Percentiles rank a stretch among this genome's conserved stretches.
phyloP scores from a whole-genome alignment of 2,797 vertebrate species.

The Sebastes vulpes region DNA sequence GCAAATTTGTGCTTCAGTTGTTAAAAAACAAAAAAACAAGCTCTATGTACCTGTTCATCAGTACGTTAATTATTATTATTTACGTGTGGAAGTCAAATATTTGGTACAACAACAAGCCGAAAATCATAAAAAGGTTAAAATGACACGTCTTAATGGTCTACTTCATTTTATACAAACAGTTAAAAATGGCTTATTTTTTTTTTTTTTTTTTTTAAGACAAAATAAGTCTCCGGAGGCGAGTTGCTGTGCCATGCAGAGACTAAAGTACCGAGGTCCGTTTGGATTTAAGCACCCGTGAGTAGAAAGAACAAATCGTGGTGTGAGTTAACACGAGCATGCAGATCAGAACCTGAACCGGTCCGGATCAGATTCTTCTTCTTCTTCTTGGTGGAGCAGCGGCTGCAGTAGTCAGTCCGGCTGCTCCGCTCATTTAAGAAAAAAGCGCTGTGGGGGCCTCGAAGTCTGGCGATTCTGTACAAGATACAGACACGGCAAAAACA shows the following conservation, averaged over 20 bases:
- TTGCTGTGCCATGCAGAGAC: slow-evolving; percentile 33
- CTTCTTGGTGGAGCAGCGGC: background rate
- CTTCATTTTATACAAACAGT: slow-evolving; percentile 66
- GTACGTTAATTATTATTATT: background rate
- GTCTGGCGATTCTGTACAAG: slow-evolving; percentile 15
- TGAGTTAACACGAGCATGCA: slow-evolving; percentile 50
- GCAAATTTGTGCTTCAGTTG: slow-evolving; percentile 60
- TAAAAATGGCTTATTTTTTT: slow-evolving; percentile 68
- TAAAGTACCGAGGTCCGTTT: slow-evolving; percentile 72
- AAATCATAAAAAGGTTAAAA: slow-evolving; percentile 49
- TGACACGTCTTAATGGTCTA: slow-evolving; percentile 42
- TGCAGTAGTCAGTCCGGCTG: slow-evolving; percentile 1
- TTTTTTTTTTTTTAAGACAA: slow-evolving; percentile 40
- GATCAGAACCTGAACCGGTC: background rate
- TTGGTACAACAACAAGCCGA: slow-evolving; percentile 64
- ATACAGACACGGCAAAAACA: slow-evolving; percentile 15
- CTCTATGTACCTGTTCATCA: slow-evolving; percentile 39
- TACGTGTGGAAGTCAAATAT: slow-evolving; percentile 58
- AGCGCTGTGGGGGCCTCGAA: slow-evolving; percentile 13
- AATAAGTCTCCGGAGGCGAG: slow-evolving; percentile 29
- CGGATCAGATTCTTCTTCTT: background rate
- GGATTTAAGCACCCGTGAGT: slow-evolving; percentile 75
- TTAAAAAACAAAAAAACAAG: background rate
- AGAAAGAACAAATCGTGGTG: slow-evolving; percentile 43
- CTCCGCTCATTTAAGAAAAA: background rate